Base-by-base conservation (phyloP, 2,797 vertebrate genomes). In the Chelmon rostratus region DNA sequence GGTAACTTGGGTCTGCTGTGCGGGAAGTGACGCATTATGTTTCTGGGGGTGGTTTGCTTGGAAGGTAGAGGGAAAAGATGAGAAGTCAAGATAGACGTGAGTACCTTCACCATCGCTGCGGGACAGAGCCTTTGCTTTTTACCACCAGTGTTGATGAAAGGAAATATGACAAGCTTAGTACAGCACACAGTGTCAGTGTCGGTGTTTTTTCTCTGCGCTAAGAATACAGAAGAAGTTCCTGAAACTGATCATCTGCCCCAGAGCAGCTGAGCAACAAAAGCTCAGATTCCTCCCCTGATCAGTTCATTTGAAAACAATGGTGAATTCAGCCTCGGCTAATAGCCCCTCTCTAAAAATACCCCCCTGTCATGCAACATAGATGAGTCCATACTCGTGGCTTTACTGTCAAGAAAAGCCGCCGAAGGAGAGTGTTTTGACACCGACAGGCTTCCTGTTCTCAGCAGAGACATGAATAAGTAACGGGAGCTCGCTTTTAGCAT, bases 381-480 rank as follows among this genome's bases (percentile, higher is more conserved):
- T 95, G 92, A 94, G 90, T 25, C 78, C 61, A 44, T 68, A 85
- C 86, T 86, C 53, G 25, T 74, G 75, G 89, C 81, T 81, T 77
- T 79, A 49, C 88, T 87, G 90, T 90, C 89, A 90, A 79, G 82
- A 87, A 86, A 87, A 86, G 87, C 88, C 25, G 68, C 79, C 86
- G 57, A 38, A 73, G 79, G 79, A 86, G 81, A 81, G 75, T 73
- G 84, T 91, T 92, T 87, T 90, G 86, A 92, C 88, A 90, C 85
- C 63, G 70, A 74, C 89, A 85, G 83, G 71, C 82, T 83, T 82
- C 81, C 80, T 18, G 50, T 86, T 86, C 82, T 86, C 87, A 78
- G 83, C 77, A 76, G 74, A 86, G 82, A 28, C 85, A 95, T 95
- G 88, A 95, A 95, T 94, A 94, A 95, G 88, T 95, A 92, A 95